Evolutionary conservation across 64 coral and sea anemone genomes (phyloP), one percentile per base, ranked within the genome.

Genomic region (Anthopleura sola): DNA sequence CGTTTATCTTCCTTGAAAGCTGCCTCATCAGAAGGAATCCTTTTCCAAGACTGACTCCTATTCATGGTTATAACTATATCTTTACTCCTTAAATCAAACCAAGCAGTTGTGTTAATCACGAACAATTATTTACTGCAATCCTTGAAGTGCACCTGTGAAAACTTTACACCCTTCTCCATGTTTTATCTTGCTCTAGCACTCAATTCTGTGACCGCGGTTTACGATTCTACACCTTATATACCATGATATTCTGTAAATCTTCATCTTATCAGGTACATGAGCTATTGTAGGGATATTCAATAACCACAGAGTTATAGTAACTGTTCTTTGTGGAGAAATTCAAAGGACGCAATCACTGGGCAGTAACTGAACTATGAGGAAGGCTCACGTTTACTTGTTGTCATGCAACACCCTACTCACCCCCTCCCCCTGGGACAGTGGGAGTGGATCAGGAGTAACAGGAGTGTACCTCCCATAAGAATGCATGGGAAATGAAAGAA

Each of bases 41-140:
- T 74, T 48, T 75, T 91, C 89, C 33, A 91, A 1, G 89, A 86
- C 40, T 80, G 33, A 80, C 83, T 86, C 37, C 84, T 85, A 80
- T 58, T 91, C 89, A 91, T 91, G n/a, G 4, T 56, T 6, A 10
- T 54, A 56, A 24, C 82, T 48, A 46, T 81, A 57, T 51, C 15
- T 32, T 71, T 28, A 11, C n/a, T 34, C 1, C 31, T 34, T 15
- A 33, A 71, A 29, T 71, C 66, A 34, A 71, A 71, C 29, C 66
- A 32, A 71, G 10, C 66, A 17, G 66, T 71, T 71, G 28, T 71
- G 14, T 71, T 71, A 34, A 71, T 34, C 3, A 13, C n/a, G 66
- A 71, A 11, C 31, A 32, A 32, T 71, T 36, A 71, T 34, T 71
- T 34, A 71, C 66, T 71, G 58, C 58, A 26, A 28, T 62, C 6